Base-by-base conservation (phyloP, 1,140 invertebrate genomes). In the Carposina sasakii region DNA sequence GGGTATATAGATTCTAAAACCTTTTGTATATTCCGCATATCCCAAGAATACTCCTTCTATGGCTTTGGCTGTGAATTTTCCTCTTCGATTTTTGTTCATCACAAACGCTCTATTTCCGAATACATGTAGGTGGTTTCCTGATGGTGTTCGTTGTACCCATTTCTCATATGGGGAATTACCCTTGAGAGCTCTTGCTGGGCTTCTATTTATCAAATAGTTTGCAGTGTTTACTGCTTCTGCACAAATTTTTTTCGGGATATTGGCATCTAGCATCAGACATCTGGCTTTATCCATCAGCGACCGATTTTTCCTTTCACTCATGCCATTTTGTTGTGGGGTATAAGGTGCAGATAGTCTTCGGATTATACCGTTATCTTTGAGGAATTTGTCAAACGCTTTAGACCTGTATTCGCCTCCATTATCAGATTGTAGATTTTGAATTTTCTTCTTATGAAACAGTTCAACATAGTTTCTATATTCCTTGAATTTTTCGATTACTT, bases 221-320 rank as follows among this genome's bases (percentile, higher is more conserved):
- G 43, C 72, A 1, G 72, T 84, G 24, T 64, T 61, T 0, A 82
- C 56, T 10, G 85, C 81, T 71, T 88, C 85, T 2, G 72, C 76
- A 86, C 85, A 88, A 33, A 82, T 63, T 4, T 49, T 21, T 31
- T 70, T 60, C 10, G 63, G 57, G 19, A 86, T 43, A 21, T 73
- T 52, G 16, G 69, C 57, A 5, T 63, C 52, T 6, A 67, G 22
- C 2, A 87, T 33, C 78, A 87, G 76, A 12, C 68, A 45, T 21
- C 76, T 46, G 0, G 77, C 81, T 46, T 47, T 60, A 22, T 87
- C 77, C 0, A 79, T 57, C 1, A 86, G 57, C 1, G 77, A 81
- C 4, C 81, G 34, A 49, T 86, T 84, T 26, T 68, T 66, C 26
- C 81, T 49, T 48, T 88, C 85, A 16, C 71, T 60, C 13, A 62